phyloP scores from a whole-genome alignment of 2,797 vertebrate species.

The Knipowitschia caucasica region DNA sequence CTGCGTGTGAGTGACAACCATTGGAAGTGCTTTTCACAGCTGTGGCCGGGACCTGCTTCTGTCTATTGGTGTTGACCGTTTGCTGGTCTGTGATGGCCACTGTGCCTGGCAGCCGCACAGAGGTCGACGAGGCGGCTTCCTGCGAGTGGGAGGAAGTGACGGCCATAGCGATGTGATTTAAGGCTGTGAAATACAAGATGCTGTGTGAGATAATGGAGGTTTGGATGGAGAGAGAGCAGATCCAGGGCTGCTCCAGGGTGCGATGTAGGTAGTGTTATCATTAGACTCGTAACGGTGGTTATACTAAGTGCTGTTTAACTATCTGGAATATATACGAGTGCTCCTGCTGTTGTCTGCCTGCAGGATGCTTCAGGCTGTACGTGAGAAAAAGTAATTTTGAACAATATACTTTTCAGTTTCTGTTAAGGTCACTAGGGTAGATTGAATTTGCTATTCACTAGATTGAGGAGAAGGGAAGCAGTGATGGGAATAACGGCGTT shows the following conservation, averaged over 20 bases:
- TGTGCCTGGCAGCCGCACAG: constrained; percentile 2
- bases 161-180: background rate
- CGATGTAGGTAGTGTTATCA: background rate
- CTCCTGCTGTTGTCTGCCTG: background rate
- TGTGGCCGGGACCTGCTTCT: constrained; percentile 3
- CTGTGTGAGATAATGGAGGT: constrained; percentile 6
- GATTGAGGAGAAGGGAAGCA: background rate
- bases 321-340: background rate
- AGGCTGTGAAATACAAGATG: constrained; percentile 3
- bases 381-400: background rate
- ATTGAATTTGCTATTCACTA: background rate
- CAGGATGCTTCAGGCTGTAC: background rate
- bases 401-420: background rate
- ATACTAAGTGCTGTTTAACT: constrained; percentile 2
- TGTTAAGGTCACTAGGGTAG: background rate
- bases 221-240: background rate
- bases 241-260: background rate
- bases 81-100: constrained; percentile 3
- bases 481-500: background rate
- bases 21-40: constrained; percentile 9
- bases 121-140: constrained; percentile 5
- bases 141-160: constrained; percentile 2
- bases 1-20: constrained; percentile 4
- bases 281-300: background rate
- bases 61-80: constrained; percentile 7